Evolutionary conservation across 30 jellyfish, hydroid and myxozoan genomes (phyloP), one percentile per base, ranked within the genome.

Genomic region (Hydractinia echinata): DNA sequence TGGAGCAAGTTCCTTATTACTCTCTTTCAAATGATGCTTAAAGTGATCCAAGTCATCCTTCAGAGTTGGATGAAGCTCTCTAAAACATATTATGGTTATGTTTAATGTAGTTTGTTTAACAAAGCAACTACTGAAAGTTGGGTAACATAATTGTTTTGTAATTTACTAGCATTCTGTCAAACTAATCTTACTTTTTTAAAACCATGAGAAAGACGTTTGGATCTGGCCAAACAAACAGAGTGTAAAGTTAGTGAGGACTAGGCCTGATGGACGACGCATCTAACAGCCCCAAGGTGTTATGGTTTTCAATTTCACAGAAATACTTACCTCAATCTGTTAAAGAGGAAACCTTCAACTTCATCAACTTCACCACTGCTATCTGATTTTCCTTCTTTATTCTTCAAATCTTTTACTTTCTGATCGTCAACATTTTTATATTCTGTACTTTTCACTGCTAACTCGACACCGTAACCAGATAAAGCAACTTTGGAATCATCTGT

Each of bases 381-480:
- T 4, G 68, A 89, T 6, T 61, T 82, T 5, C 90, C 60, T 18
- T 95, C 86, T 55, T 83, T 82, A 60, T 72, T 83, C 62, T 67
- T 68, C 19, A 88, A 84, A 58, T 83, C 89, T 49, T 82, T 88
- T n/a, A 91, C 97, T 56, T 93, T 93, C 73, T 93, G 99, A 61
- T 93, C 99, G 77, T 93, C 99, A 49, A 87, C 95, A 51, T 93
- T 94, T 44, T 82, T 93, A 66, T 93, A 93, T 70, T 93, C 99
- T 44, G 99, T 93, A 86, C 99, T 87, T 82, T 93, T 93, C 51
- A 93, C 89, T 14, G 99, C 99, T 56, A 93, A 94, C 53, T 93
- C 99, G 16, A 93, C 96, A 50, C 99, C 99, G 71, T 87, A 93
- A 13, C 99, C 99, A 4, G 99, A 93, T 15, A 93, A 66, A 58